Conservation (phyloP, 2,113 vertebrate genomes). For the Eupsittula cactorum region DNA sequence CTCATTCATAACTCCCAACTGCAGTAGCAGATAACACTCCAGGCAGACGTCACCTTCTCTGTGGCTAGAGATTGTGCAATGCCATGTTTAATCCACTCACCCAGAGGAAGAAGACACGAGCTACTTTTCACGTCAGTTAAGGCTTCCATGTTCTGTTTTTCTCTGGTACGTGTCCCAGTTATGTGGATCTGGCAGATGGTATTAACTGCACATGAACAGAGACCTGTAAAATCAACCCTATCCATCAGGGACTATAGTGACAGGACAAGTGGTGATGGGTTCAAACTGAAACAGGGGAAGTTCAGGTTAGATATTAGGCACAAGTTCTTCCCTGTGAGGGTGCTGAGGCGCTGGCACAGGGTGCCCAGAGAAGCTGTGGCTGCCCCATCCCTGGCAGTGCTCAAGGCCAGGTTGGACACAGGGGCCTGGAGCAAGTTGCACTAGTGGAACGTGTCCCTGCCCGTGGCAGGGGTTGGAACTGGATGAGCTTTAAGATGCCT, state of each 20-base stretch:
- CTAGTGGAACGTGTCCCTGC: not conserved
- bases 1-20: constrained; percentile 34
- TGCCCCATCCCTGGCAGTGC: no score
- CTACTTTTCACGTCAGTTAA: not conserved
- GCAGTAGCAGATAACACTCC: constrained; percentile 16
- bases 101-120: not conserved
- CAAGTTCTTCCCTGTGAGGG: not conserved
- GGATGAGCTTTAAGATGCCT: not conserved
- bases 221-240: not conserved
- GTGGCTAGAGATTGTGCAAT: not conserved
- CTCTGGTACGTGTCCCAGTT: not conserved
- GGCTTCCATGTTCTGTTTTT: not conserved
- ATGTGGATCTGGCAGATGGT: not conserved
- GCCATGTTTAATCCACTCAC: not conserved
- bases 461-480: not conserved
- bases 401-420: no score
- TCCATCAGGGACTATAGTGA: not conserved
- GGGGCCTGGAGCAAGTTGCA: no score
- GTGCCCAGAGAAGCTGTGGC: no score
- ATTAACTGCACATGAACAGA: not conserved
- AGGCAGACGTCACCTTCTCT: not conserved
- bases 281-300: not conserved
- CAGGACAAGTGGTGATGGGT: not conserved
- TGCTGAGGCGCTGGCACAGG: not conserved
- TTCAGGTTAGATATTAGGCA: not conserved